Conservation (phyloP, 2,797 vertebrate species). For the Ptychadena robeensis region DNA sequence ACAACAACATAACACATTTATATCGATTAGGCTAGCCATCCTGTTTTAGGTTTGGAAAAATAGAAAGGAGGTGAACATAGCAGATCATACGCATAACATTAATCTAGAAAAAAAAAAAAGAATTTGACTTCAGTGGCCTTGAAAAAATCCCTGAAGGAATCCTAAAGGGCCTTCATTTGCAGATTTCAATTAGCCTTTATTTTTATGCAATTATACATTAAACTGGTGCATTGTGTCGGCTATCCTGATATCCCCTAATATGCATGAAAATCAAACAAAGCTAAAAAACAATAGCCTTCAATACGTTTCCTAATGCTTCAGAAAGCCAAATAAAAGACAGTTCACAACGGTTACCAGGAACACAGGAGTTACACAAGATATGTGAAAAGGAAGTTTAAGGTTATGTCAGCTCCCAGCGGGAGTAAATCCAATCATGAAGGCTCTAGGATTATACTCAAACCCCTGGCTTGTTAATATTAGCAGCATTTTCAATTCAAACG, state of each 20-base stretch:
- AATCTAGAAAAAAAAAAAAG: conserved; percentile 38
- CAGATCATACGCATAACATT: conserved; percentile 49
- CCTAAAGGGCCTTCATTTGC: conserved; percentile 46
- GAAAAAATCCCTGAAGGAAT: conserved; percentile 55
- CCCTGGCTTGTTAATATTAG: conserved; percentile 82
- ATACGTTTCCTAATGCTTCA: conserved; percentile 20
- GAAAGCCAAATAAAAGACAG: conserved; percentile 34
- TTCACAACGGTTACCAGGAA: conserved; percentile 47
- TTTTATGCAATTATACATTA: conserved; percentile 54
- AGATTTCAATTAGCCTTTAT: conserved; percentile 58
- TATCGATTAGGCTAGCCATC: background rate
- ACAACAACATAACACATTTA: background rate
- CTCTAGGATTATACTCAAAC: conserved; percentile 82
- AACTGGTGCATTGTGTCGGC: conserved; percentile 41
- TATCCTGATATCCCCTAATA: conserved; percentile 42
- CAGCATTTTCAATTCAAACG: conserved; percentile 88
- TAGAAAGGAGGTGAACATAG: conserved; percentile 26
- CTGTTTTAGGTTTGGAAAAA: conserved; percentile 2
- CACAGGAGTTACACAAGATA: conserved; percentile 65
- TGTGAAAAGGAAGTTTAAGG: conserved; percentile 82
- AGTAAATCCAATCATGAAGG: conserved; percentile 82
- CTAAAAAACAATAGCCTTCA: conserved; percentile 44
- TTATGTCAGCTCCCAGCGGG: conserved; percentile 80
- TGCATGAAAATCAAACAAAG: conserved; percentile 44
- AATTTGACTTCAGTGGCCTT: conserved; percentile 59